These are phyloP conservation scores for Actinopyga echinites DNA, from an alignment of 53 echinoderm and acorn worm genomes.

Conservation along the genomic window DNA sequence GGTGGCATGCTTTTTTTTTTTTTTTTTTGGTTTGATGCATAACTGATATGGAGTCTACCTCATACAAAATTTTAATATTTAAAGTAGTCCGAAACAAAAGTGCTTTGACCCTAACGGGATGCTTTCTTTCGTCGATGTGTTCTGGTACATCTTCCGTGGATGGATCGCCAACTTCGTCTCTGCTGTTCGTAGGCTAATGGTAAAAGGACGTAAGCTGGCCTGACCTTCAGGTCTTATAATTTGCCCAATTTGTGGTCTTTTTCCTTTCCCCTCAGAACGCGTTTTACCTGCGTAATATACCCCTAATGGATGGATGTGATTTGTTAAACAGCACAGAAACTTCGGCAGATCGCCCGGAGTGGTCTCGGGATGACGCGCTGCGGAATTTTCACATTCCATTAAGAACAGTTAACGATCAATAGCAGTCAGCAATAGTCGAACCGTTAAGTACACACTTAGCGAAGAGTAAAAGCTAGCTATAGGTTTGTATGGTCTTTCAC, in stretches of 20 bases:
- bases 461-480: background rate
- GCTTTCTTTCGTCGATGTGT: too few relatives aligned
- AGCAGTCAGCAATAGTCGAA: background rate
- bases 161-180: too few relatives aligned
- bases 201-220: background rate
- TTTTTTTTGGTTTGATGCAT: too few relatives aligned
- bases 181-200: background rate
- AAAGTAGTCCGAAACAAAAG: too few relatives aligned
- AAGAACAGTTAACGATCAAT: constrained; percentile 31
- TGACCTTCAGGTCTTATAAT: constrained; percentile 30
- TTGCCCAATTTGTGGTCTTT: constrained; percentile 21
- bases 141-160: too few relatives aligned
- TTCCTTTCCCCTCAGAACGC: background rate
- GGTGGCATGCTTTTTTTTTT: too few relatives aligned
- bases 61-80: too few relatives aligned
- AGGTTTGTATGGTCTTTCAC: background rate
- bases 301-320: constrained; percentile 22
- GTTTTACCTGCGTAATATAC: constrained; percentile 28
- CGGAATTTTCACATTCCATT: constrained; percentile 39
- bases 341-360: constrained; percentile 17
- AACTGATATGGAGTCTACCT: too few relatives aligned
- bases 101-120: too few relatives aligned
- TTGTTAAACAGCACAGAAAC: constrained; percentile 17
- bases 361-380: constrained; percentile 12
- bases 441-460: constrained; percentile 35